A percentile compares a stretch with the other conserved stretches of the same genome.
These are phyloP conservation scores for Mirounga angustirostris DNA, from an alignment of 2,113 vertebrate species.

Conservation along the genomic window DNA sequence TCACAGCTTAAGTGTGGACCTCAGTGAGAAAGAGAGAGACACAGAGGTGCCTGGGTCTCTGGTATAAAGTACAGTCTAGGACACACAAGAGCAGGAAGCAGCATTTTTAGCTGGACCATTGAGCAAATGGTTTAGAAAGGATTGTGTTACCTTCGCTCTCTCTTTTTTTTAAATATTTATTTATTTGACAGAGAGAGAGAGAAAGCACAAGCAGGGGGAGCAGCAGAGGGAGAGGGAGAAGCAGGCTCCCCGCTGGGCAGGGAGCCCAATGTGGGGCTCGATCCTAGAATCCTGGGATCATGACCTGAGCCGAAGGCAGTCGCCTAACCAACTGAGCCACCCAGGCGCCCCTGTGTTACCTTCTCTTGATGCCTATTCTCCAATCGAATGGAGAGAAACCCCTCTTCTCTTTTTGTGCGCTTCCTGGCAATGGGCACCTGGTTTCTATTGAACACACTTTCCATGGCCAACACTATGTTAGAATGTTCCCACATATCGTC, in stretches of 20 bases:
- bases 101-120: not conserved
- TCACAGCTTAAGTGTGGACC: not conserved
- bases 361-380: not conserved
- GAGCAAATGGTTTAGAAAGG: not conserved
- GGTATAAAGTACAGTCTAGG: not conserved
- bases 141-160: not conserved
- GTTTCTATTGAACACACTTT: not conserved
- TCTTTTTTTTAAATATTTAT: too few species aligned
- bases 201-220: too few species aligned
- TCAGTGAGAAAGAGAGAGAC: conserved; percentile 3
- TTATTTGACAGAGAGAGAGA: too few species aligned
- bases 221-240: too few species aligned
- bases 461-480: not conserved
- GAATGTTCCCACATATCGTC: not conserved
- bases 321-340: too few species aligned
- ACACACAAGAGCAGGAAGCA: not conserved
- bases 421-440: not conserved
- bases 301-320: too few species aligned
- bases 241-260: too few species aligned
- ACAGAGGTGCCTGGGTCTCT: not conserved
- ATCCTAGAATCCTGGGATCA: too few species aligned
- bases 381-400: not conserved
- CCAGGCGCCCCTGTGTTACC: not conserved
- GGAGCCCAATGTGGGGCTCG: too few species aligned
- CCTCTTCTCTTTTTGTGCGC: not conserved